Conservation (phyloP, 2,113 vertebrate species). For the Dromiciops gliroides region DNA sequence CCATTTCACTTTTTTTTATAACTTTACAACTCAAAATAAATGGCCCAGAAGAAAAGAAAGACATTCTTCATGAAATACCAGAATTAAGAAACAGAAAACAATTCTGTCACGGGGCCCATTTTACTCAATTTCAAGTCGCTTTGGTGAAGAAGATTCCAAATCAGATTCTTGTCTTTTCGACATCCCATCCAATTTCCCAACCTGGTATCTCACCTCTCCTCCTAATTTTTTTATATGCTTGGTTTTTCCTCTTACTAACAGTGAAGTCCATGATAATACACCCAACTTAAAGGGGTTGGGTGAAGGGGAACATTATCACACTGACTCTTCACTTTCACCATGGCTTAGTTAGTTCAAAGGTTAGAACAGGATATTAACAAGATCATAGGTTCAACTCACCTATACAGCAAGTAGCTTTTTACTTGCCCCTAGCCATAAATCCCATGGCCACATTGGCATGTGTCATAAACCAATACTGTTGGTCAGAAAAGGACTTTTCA, state of each 20-base stretch:
- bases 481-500: not conserved
- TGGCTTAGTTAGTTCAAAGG: not conserved
- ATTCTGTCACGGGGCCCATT: not conserved
- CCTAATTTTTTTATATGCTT: not conserved
- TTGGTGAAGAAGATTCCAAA: not conserved
- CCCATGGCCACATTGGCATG: not conserved
- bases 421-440: not conserved
- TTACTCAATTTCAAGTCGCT: conserved; percentile 31
- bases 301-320: not conserved
- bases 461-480: not conserved
- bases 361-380: not conserved
- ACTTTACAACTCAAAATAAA: conserved; percentile 65
- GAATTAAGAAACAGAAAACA: conserved; percentile 49
- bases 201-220: not conserved
- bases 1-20: conserved; percentile 67
- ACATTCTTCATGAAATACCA: conserved; percentile 8
- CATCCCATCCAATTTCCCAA: not conserved
- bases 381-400: not conserved
- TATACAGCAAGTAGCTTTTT: not conserved
- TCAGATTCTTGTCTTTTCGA: not conserved
- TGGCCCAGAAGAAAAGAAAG: conserved; percentile 50
- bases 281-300: not conserved
- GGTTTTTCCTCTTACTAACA: not conserved
- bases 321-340: not conserved
- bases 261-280: not conserved